A percentile compares a stretch with the other conserved stretches of the same genome.
phyloP scores from a whole-genome alignment of 2,113 vertebrate genomes.

The Brevimyrus niger region DNA sequence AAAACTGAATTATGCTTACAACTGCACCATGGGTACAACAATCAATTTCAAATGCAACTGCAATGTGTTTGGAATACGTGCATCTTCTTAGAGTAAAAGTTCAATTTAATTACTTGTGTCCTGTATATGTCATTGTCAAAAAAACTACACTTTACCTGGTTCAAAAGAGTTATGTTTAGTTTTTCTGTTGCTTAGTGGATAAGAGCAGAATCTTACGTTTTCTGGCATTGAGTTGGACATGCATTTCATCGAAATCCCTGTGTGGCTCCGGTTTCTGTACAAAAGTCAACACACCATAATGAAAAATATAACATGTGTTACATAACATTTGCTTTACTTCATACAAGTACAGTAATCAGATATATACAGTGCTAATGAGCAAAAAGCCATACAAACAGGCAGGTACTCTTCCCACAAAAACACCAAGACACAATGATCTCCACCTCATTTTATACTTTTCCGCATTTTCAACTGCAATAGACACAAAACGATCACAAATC shows the following conservation, averaged over 20 bases:
- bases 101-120: background rate
- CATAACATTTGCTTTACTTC: background rate
- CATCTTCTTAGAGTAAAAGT: background rate
- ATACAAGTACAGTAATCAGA: background rate
- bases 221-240: conserved; percentile 28
- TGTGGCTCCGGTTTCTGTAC: conserved; percentile 32
- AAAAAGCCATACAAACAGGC: background rate
- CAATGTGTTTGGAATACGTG: background rate
- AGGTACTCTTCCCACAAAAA: background rate
- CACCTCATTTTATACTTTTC: too few species aligned
- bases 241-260: conserved; percentile 28
- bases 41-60: background rate
- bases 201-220: conserved; percentile 46
- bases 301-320: background rate
- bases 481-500: background rate
- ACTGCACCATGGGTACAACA: background rate
- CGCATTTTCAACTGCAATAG: background rate
- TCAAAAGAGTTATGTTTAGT: background rate
- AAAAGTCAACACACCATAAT: background rate
- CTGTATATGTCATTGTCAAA: background rate
- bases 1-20: background rate
- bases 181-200: background rate
- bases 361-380: background rate
- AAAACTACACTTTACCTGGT: background rate
- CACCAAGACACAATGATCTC: background rate